Evolutionary conservation across 2,888 invertebrate species (phyloP), one percentile per base, ranked within the genome.

Genomic region (Spilosoma lubricipeda): DNA sequence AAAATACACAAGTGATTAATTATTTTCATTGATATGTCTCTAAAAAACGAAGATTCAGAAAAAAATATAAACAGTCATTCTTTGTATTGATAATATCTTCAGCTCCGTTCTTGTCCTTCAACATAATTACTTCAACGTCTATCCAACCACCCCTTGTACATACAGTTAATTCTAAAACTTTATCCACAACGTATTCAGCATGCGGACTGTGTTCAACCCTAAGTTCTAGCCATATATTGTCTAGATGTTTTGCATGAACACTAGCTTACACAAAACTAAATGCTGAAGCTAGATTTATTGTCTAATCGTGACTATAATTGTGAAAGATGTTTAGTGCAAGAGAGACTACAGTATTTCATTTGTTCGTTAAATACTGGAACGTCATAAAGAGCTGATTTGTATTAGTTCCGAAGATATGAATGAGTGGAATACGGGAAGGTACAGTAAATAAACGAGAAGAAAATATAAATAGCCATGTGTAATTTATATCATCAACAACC

Each of bases 171-270:
- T 80, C 63, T 76, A 45, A 68, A 77, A 79, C 79, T 82, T 73
- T n/a, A 74, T 77, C 71, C 77, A 68, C 42, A 70, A 48, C 52
- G 42, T 56, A 74, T 20, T 74, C 72, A 73, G 67, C 72, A 75
- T 52, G 73, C 67, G 65, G 63, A 70, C 71, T 70, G 68, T 71
- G 67, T 77, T 77, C 77, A 82, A 83, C 78, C 79, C 75, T 79
- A 89, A 89, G 82, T 89, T 88, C 73, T 72, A 67, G 70, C 81
- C 85, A 85, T 89, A 87, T 84, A 89, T 89, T 85, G 87, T 87
- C 85, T 86, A 77, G 74, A n/a, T 80, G 73, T 74, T 77, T 75
- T 77, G 69, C 75, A 70, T 67, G 56, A 67, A 67, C 75, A 70
- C 64, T 45, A 67, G 64, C 78, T 79, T 80, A 70, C 5, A 73